Conservation (phyloP, 2,797 vertebrate species). For the Liasis olivaceus region DNA sequence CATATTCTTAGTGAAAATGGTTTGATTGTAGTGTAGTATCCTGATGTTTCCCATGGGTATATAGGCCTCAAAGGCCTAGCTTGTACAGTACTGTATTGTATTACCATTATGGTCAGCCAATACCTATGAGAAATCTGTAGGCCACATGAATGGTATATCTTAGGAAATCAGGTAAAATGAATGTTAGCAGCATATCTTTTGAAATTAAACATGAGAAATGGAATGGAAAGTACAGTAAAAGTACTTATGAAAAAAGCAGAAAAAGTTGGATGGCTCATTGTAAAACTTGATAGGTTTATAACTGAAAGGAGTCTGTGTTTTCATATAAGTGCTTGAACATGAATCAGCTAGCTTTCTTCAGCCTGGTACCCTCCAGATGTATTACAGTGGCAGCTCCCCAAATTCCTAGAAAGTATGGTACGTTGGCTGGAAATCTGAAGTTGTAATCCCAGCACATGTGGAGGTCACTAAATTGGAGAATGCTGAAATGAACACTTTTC, state of each 20-base stretch:
- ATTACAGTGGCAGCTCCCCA: neutral
- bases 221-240: neutral
- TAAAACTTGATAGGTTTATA: neutral
- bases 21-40: neutral
- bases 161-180: neutral
- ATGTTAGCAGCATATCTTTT: neutral
- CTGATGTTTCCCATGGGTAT: neutral
- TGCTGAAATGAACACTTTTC: neutral
- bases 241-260: neutral
- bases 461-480: neutral
- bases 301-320: neutral
- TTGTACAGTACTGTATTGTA: neutral
- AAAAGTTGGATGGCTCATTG: neutral
- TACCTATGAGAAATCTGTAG: neutral
- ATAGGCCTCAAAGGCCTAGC: neutral
- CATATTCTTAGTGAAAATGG: neutral
- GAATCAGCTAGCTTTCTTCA: neutral
- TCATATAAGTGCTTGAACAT: neutral
- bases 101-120: neutral
- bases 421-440: neutral
- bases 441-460: neutral
- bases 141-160: neutral
- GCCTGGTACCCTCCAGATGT: neutral
- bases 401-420: neutral
- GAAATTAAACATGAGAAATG: neutral